Conservation (phyloP, 2,113 vertebrate genomes). For the Saguinus midas region DNA sequence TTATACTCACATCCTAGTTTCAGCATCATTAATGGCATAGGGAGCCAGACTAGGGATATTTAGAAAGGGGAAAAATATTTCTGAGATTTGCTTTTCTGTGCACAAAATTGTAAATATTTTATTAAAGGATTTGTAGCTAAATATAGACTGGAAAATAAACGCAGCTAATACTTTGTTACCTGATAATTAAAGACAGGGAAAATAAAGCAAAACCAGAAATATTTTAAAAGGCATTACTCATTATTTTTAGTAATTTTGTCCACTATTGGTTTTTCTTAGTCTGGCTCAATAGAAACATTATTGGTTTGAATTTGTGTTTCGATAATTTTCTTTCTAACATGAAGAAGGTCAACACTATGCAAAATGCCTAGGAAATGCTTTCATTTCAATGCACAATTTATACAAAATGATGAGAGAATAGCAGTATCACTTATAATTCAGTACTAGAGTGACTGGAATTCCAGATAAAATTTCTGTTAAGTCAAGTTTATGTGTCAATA, state of each 20-base stretch:
- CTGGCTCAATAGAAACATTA: background rate
- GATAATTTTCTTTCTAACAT: background rate
- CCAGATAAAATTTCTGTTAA: background rate
- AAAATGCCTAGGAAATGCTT: background rate
- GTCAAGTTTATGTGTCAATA: background rate
- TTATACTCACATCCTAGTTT: background rate
- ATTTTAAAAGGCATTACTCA: background rate
- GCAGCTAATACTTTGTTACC: slow-evolving; percentile 10
- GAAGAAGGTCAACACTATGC: background rate
- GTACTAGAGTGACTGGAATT: background rate
- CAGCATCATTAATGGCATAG: background rate
- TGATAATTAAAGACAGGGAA: background rate
- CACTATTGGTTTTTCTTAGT: background rate
- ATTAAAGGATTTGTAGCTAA: slow-evolving; percentile 29
- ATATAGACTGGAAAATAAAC: slow-evolving; percentile 32
- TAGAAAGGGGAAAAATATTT: slow-evolving; percentile 36
- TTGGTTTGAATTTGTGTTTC: background rate
- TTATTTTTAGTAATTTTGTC: slow-evolving; percentile 5
- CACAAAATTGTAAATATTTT: slow-evolving; percentile 16
- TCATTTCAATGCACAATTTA: background rate
- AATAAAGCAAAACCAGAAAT: background rate
- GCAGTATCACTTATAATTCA: background rate
- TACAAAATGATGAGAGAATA: background rate
- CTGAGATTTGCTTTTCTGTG: background rate
- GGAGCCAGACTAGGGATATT: background rate